These are phyloP conservation scores for Rhogogaster chlorosoma DNA, from an alignment of 2,888 invertebrate species.

Conservation along the genomic window DNA sequence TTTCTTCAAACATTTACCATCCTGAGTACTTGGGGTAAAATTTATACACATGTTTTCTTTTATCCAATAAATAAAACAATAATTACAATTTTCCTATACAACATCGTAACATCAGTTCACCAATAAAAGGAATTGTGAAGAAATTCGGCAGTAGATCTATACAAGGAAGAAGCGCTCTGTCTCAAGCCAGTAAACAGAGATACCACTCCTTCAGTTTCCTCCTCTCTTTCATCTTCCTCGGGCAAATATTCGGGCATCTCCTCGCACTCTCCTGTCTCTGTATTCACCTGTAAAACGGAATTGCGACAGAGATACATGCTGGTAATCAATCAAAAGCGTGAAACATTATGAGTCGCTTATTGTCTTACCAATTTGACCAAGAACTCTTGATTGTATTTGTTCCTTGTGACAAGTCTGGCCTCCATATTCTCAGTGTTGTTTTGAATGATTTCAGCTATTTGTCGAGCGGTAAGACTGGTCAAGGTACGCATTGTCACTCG, in stretches of 20 bases:
- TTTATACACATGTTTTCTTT: slow-evolving; percentile 36
- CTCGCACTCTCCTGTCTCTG: slow-evolving; percentile 67
- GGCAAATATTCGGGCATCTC: slow-evolving; percentile 76
- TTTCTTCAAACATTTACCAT: neutral
- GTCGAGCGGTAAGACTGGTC: slow-evolving; percentile 73
- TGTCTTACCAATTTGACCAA: slow-evolving; percentile 71
- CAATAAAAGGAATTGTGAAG: slow-evolving; percentile 75
- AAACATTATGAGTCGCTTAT: neutral
- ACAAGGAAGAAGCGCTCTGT: slow-evolving; percentile 75
- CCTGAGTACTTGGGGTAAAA: slow-evolving; percentile 15
- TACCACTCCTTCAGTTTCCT: slow-evolving; percentile 74
- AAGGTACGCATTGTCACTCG: slow-evolving; percentile 77
- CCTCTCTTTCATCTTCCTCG: slow-evolving; percentile 71
- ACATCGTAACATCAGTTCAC: slow-evolving; percentile 64
- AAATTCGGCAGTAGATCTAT: slow-evolving; percentile 75
- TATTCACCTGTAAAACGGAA: slow-evolving; percentile 65
- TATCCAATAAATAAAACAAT: slow-evolving; percentile 51
- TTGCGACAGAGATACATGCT: neutral
- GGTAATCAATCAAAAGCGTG: slow-evolving; percentile 12
- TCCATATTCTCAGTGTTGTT: slow-evolving; percentile 74
- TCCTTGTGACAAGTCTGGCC: slow-evolving; percentile 75
- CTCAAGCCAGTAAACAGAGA: slow-evolving; percentile 75
- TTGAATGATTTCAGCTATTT: slow-evolving; percentile 75
- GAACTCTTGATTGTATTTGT: slow-evolving; percentile 77
- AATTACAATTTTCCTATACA: slow-evolving; percentile 49